Evolutionary conservation across 2,888 invertebrate genomes (phyloP).

Genomic region (Drosophila sordidula): DNA sequence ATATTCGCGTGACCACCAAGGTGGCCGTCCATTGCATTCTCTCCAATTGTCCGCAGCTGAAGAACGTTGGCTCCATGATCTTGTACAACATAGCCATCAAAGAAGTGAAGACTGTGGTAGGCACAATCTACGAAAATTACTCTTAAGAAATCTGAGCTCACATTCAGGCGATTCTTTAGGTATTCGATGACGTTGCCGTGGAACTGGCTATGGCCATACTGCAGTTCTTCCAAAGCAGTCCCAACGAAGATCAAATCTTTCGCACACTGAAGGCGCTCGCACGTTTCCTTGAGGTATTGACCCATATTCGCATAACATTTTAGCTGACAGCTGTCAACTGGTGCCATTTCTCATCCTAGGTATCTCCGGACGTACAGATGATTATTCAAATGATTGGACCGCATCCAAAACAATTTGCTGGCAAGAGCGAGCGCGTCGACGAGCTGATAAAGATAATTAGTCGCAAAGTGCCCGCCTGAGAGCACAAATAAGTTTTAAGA

Average conservation of each 20-base stretch:
- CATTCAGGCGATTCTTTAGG: constrained; percentile 86
- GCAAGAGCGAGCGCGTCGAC: constrained; percentile 92
- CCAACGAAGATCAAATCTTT: constrained; percentile 92
- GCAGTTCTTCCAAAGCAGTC: constrained; percentile 93
- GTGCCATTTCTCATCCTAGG: constrained; percentile 86
- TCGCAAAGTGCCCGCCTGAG: constrained; percentile 86
- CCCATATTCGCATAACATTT: constrained; percentile 49
- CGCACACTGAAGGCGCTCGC: constrained; percentile 92
- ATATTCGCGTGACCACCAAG: constrained; percentile 95
- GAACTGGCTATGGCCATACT: constrained; percentile 96
- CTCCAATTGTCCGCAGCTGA: constrained; percentile 89
- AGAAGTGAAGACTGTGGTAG: constrained; percentile 98
- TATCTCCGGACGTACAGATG: constrained; percentile 94
- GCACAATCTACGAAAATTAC: constrained; percentile 73
- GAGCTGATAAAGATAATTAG: constrained; percentile 91
- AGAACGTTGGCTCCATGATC: constrained; percentile 93
- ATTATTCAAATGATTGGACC: constrained; percentile 96
- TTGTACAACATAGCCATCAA: constrained; percentile 96
- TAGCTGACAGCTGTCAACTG: constrained; percentile 67
- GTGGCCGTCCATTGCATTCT: constrained; percentile 94
- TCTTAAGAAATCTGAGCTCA: background rate
- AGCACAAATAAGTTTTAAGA: constrained; percentile 24
- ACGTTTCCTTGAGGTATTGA: constrained; percentile 85
- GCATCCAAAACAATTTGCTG: constrained; percentile 92
- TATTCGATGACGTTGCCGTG: constrained; percentile 96